Conservation (phyloP, 2,888 invertebrate genomes). For the Eupeodes latifasciatus region DNA sequence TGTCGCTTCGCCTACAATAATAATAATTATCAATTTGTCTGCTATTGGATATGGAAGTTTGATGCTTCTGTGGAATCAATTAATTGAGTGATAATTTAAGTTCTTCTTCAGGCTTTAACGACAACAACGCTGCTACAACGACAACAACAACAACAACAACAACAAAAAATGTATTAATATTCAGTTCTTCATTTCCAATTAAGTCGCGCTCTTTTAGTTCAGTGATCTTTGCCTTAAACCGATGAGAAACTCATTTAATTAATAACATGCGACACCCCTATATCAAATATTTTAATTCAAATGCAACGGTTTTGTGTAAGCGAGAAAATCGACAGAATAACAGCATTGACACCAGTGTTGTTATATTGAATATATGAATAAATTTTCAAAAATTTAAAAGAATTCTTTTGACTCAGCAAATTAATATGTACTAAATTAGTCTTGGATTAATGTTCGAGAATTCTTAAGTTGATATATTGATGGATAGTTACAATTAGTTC, state of each 20-base stretch:
- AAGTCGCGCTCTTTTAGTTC: conserved; percentile 75
- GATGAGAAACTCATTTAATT: conserved; percentile 75
- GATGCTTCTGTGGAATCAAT: conserved; percentile 61
- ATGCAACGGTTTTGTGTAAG: conserved; percentile 66
- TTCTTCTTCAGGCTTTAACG: conserved; percentile 49
- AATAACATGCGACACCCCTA: conserved; percentile 76
- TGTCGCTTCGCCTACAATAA: conserved; percentile 4
- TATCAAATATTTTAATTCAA: conserved; percentile 74
- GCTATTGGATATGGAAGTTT: conserved; percentile 25
- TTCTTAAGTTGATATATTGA: neutral
- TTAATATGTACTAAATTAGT: too few species aligned
- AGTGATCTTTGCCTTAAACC: conserved; percentile 74
- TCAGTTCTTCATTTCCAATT: conserved; percentile 69
- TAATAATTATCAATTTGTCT: conserved; percentile 22
- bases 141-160: conserved; percentile 13
- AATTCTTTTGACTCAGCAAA: too few species aligned
- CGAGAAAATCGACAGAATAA: conserved; percentile 43
- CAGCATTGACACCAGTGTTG: conserved; percentile 15
- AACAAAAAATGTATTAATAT: conserved; percentile 25
- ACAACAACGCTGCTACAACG: conserved; percentile 4
- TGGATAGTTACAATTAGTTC: too few species aligned
- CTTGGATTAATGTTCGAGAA: too few species aligned
- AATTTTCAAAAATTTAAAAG: too few species aligned
- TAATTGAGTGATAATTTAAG: conserved; percentile 73
- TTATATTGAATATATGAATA: neutral